These are phyloP conservation scores for Cordylochernes scorpioides DNA, from an alignment of 2,888 invertebrate genomes.

Conservation along the genomic window DNA sequence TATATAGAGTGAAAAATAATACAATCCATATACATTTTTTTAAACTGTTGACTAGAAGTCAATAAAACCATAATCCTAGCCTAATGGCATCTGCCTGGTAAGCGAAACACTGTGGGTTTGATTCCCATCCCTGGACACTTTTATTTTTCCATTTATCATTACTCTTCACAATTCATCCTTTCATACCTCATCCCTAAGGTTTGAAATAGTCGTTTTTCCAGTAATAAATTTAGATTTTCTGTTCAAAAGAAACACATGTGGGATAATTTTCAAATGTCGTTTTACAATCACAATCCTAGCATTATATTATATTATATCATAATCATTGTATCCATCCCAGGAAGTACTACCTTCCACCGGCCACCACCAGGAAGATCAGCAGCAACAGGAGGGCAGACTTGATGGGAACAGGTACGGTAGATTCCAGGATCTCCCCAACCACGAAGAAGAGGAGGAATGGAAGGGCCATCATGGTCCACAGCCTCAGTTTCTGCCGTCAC, in stretches of 20 bases:
- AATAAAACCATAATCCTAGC: not conserved
- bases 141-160: too few relatives aligned
- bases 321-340: not conserved
- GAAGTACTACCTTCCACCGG: constrained; percentile 31
- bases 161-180: too few relatives aligned
- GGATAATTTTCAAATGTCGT: not conserved
- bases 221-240: too few relatives aligned
- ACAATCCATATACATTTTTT: too few relatives aligned
- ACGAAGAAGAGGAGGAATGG: constrained; percentile 68
- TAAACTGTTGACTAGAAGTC: too few relatives aligned
- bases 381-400: constrained; percentile 40
- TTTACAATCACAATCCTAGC: not conserved
- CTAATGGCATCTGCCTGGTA: not conserved
- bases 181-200: too few relatives aligned
- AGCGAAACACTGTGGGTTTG: too few relatives aligned
- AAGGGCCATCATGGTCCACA: constrained; percentile 60
- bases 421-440: constrained; percentile 49
- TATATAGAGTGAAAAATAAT: constrained; percentile 2
- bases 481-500: constrained; percentile 53
- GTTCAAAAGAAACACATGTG: too few relatives aligned
- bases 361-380: constrained; percentile 41
- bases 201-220: too few relatives aligned
- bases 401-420: constrained; percentile 27
- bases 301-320: not conserved
- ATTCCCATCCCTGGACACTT: too few relatives aligned